A percentile compares a stretch with the other conserved stretches of the same genome.
Conservation (phyloP, 2,888 invertebrate genomes). For the Tiphia femorata region DNA sequence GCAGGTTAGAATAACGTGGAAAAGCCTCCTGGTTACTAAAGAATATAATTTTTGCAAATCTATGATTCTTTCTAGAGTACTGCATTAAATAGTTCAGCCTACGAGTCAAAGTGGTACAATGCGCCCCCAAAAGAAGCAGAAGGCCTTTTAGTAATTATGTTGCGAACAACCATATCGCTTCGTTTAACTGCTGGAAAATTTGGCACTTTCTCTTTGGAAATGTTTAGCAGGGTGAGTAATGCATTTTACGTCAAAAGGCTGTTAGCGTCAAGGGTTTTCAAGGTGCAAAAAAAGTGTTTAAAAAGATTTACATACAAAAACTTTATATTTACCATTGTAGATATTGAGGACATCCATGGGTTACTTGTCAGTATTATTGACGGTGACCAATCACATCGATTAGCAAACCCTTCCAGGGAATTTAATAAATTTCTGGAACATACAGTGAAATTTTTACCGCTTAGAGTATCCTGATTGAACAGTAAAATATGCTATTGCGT, state of each 20-base stretch:
- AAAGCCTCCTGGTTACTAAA: too few relatives aligned
- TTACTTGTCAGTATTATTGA: constrained; percentile 41
- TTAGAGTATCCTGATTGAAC: too few relatives aligned
- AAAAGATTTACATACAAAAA: neutral
- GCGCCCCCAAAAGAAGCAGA: constrained; percentile 29
- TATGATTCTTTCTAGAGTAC: too few relatives aligned
- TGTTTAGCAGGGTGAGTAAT: constrained; percentile 47
- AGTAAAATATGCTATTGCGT: too few relatives aligned
- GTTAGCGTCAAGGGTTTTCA: too few relatives aligned
- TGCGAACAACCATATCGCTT: constrained; percentile 40
- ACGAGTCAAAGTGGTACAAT: too few relatives aligned
- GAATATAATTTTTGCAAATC: neutral
- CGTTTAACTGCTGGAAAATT: too few relatives aligned
- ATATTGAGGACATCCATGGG: constrained; percentile 37
- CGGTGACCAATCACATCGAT: too few relatives aligned
- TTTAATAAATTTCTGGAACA: too few relatives aligned
- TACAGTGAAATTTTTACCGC: too few relatives aligned
- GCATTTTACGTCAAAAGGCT: too few relatives aligned
- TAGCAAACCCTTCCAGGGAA: too few relatives aligned
- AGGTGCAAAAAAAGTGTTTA: neutral
- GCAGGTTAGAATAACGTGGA: constrained; percentile 21
- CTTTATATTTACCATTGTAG: neutral
- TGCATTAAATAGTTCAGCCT: constrained; percentile 38
- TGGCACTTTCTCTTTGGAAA: constrained; percentile 46
- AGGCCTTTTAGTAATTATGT: constrained; percentile 37